phyloP scores from a whole-genome alignment of 2,797 vertebrate genomes.

The Parambassis ranga region DNA sequence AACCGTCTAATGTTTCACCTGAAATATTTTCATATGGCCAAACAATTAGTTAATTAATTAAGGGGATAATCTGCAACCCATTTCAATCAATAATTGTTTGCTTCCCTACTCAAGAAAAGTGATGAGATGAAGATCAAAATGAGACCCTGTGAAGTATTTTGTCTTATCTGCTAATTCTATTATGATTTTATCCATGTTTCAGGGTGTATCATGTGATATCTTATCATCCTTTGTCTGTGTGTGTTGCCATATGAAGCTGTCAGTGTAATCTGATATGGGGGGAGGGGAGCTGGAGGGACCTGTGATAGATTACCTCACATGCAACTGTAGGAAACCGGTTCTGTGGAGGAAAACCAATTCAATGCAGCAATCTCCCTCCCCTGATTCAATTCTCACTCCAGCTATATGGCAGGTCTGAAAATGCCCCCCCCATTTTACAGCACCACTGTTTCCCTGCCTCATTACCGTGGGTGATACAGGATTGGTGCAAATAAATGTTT shows the following conservation, averaged over 20 bases:
- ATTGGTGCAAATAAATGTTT: slow-evolving; percentile 21
- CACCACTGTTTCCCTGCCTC: not conserved
- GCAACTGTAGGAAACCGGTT: slow-evolving; percentile 25
- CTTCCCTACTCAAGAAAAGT: not conserved
- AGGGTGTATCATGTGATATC: slow-evolving; percentile 41
- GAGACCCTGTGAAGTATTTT: not conserved
- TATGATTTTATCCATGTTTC: slow-evolving; percentile 5
- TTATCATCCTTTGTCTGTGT: slow-evolving; percentile 67
- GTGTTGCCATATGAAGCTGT: slow-evolving; percentile 58
- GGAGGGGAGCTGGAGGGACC: slow-evolving; percentile 57
- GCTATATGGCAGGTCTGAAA: not conserved
- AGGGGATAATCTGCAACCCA: not conserved
- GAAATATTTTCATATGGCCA: too few species aligned
- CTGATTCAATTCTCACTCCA: not conserved
- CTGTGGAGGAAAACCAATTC: slow-evolving; percentile 28
- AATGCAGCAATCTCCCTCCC: slow-evolving; percentile 1
- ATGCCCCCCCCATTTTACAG: not conserved
- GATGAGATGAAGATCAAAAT: not conserved
- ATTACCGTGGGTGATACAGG: not conserved
- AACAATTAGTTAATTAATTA: not conserved
- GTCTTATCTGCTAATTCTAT: not conserved
- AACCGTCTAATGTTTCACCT: too few species aligned
- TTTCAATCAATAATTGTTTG: too few species aligned
- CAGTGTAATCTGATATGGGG: slow-evolving; percentile 57
- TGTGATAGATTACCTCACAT: slow-evolving; percentile 60